phyloP scores from a whole-genome alignment of 23 tunicate species.

The Diplosoma virens region DNA sequence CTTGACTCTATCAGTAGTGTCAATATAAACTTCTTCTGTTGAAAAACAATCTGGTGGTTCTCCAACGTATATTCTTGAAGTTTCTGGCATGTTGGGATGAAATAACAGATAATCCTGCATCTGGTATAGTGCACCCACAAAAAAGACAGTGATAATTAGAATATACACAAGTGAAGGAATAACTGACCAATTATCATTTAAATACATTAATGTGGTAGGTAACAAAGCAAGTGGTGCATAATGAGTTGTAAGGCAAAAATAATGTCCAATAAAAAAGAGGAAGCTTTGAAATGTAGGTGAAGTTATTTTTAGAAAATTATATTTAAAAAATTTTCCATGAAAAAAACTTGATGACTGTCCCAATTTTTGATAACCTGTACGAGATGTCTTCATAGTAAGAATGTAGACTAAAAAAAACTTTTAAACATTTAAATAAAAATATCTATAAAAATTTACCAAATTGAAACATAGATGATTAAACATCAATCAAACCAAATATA shows the following conservation, averaged over 20 bases:
- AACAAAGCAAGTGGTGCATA: conserved; percentile 38
- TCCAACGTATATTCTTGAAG: conserved; percentile 54
- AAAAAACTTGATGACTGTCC: conserved; percentile 10
- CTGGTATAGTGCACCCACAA: conserved; percentile 57
- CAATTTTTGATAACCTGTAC: conserved; percentile 33
- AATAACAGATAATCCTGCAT: conserved; percentile 68
- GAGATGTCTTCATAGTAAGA: no score
- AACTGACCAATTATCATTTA: not conserved
- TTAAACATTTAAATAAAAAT: no score
- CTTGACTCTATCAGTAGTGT: conserved; percentile 51
- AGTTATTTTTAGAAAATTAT: not conserved
- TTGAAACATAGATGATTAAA: no score
- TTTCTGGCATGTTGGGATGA: conserved; percentile 69
- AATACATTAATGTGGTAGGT: conserved; percentile 34
- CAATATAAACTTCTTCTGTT: conserved; percentile 50
- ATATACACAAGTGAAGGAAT: conserved; percentile 22
- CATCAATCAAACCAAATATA: no score
- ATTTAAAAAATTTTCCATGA: not conserved
- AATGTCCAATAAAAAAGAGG: conserved; percentile 16
- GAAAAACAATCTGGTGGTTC: conserved; percentile 28
- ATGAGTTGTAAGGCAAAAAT: conserved; percentile 25
- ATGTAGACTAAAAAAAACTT: no score
- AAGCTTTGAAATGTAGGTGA: not conserved
- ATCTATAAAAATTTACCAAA: no score
- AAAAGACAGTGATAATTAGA: conserved; percentile 23